Conservation (phyloP, 2,113 vertebrate genomes). For the Sinocyclocheilus anophthalmus region DNA sequence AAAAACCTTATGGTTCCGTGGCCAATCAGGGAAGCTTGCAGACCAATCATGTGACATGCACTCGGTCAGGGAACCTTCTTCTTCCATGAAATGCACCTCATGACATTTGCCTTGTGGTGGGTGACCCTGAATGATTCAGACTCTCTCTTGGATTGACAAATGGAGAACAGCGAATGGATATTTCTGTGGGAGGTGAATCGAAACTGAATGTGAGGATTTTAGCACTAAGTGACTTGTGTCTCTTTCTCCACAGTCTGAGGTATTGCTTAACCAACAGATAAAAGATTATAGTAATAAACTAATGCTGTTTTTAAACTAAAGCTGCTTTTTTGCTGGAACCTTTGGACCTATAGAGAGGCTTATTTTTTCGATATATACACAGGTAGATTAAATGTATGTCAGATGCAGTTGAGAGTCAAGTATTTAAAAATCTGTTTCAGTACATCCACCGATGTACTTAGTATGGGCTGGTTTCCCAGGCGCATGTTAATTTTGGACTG, state of each 20-base stretch:
- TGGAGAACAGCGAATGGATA: conserved; percentile 10
- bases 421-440: not conserved
- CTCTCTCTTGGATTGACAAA: conserved; percentile 25
- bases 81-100: conserved; percentile 20
- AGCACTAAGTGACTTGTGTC: not conserved
- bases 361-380: not conserved
- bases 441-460: not conserved
- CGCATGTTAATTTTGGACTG: not conserved
- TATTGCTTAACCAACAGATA: conserved; percentile 42
- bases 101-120: conserved; percentile 18
- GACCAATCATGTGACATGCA: conserved; percentile 46
- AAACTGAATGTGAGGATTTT: conserved; percentile 29
- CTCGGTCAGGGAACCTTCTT: conserved; percentile 40
- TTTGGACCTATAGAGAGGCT: conserved; percentile 25
- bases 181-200: conserved; percentile 8
- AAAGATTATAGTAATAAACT: conserved; percentile 29
- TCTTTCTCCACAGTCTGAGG: conserved; percentile 10
- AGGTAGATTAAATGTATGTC: not conserved
- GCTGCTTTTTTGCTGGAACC: conserved; percentile 32
- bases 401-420: not conserved
- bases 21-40: conserved; percentile 55
- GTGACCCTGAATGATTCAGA: conserved; percentile 22
- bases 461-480: conserved; percentile 10
- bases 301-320: conserved; percentile 28
- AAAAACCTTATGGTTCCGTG: conserved; percentile 20